Conservation (phyloP, 2,113 vertebrate genomes). For the Murina feae region DNA sequence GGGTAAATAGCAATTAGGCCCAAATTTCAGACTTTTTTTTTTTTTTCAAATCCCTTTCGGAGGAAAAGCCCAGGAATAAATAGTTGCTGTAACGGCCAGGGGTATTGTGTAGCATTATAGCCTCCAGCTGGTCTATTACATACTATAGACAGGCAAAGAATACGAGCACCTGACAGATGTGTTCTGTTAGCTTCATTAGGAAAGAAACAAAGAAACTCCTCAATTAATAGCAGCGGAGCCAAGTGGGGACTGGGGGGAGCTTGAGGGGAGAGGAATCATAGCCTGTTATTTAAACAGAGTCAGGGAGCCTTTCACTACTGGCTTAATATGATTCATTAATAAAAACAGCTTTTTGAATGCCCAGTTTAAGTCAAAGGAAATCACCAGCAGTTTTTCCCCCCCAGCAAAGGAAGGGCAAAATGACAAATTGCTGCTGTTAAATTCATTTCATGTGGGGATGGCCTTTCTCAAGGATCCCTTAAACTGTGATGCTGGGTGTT, state of each 20-base stretch:
- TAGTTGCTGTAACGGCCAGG: slow-evolving; percentile 89
- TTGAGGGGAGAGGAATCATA: slow-evolving; percentile 85
- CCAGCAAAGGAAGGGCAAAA: slow-evolving; percentile 83
- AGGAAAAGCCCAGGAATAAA: slow-evolving; percentile 91
- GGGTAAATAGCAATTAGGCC: slow-evolving; percentile 95
- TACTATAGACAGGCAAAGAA: slow-evolving; percentile 89
- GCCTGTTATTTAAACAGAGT: slow-evolving; percentile 91
- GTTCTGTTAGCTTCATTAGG: slow-evolving; percentile 94
- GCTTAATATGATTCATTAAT: slow-evolving; percentile 90
- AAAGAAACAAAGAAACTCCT: slow-evolving; percentile 93
- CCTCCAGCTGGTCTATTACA: slow-evolving; percentile 92
- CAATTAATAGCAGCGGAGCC: slow-evolving; percentile 88
- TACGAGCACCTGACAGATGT: slow-evolving; percentile 93
- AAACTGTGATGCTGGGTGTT: slow-evolving; percentile 56
- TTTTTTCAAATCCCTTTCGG: slow-evolving; percentile 88
- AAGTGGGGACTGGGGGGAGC: slow-evolving; percentile 80
- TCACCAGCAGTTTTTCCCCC: slow-evolving; percentile 78
- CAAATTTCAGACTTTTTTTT: slow-evolving; percentile 88
- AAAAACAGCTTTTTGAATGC: slow-evolving; percentile 89
- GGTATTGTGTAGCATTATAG: slow-evolving; percentile 88
- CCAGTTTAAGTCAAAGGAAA: slow-evolving; percentile 90
- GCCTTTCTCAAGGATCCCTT: slow-evolving; percentile 77
- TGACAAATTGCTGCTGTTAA: slow-evolving; percentile 81
- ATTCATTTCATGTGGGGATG: slow-evolving; percentile 74
- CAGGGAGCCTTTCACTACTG: slow-evolving; percentile 88